These are phyloP conservation scores for Allacma fusca DNA, from an alignment of 2,888 invertebrate species.

Conservation along the genomic window DNA sequence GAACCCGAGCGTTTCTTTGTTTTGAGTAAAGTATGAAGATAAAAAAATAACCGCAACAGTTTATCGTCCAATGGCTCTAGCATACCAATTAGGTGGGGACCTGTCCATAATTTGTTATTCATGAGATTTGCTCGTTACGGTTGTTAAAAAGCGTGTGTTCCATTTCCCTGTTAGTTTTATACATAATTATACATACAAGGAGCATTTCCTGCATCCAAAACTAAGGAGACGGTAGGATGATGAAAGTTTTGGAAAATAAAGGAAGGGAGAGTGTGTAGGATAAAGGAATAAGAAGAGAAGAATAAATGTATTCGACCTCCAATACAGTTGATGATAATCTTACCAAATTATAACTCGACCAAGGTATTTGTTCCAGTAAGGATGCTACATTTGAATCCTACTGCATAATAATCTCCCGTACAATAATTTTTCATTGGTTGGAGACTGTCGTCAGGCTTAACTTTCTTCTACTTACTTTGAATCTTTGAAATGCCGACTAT, in stretches of 20 bases:
- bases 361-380: constrained; percentile 7
- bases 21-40: too few relatives aligned
- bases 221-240: not conserved
- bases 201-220: not conserved
- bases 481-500: constrained; percentile 21
- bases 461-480: not conserved
- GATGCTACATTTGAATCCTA: not conserved
- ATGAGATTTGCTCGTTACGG: constrained; percentile 3
- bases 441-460: constrained; percentile 24
- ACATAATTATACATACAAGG: not conserved
- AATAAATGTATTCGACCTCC: too few relatives aligned
- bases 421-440: not conserved
- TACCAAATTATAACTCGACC: not conserved
- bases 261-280: not conserved
- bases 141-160: not conserved
- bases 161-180: not conserved
- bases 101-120: not conserved
- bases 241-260: not conserved
- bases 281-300: too few relatives aligned
- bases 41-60: too few relatives aligned
- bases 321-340: too few relatives aligned
- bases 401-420: not conserved
- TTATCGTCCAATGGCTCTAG: constrained; percentile 2
- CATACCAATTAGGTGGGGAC: not conserved
- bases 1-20: too few relatives aligned